Evolutionary conservation across 1,140 invertebrate genomes (phyloP).

Genomic region (Drosophila triauraria): DNA sequence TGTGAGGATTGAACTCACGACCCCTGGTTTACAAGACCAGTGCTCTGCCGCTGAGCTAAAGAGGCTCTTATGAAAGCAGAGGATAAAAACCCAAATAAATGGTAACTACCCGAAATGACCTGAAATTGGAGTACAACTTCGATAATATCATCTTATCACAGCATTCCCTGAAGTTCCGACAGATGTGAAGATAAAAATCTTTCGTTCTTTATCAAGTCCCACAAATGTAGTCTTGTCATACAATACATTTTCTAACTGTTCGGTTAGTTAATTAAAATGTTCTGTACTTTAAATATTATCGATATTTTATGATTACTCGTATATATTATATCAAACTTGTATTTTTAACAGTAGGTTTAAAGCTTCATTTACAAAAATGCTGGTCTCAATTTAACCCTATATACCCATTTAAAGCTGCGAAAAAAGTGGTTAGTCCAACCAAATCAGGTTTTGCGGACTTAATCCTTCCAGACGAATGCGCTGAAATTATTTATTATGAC

Average conservation of each 20-base stretch:
- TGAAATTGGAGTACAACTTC: neutral
- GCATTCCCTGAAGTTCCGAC: neutral
- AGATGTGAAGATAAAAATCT: slow-evolving; percentile 5
- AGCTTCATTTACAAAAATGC: neutral
- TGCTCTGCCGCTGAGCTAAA: slow-evolving; percentile 97
- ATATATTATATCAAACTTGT: too few relatives aligned
- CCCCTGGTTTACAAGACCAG: slow-evolving; percentile 97
- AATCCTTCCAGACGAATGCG: slow-evolving; percentile 82
- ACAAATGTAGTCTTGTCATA: neutral
- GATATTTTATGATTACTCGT: neutral
- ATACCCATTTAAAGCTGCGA: neutral
- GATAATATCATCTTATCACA: slow-evolving; percentile 8
- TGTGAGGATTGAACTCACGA: slow-evolving; percentile 96
- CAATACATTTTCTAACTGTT: neutral
- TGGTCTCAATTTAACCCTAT: neutral
- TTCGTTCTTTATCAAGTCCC: slow-evolving; percentile 2
- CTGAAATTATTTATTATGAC: slow-evolving; percentile 81
- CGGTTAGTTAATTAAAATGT: neutral
- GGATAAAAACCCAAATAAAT: neutral
- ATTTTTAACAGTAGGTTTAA: neutral
- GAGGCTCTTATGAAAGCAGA: slow-evolving; percentile 86
- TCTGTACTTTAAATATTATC: neutral
- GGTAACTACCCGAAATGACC: neutral
- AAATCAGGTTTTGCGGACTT: slow-evolving; percentile 49
- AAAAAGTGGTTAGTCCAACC: slow-evolving; percentile 23